Evolutionary conservation across 2,113 vertebrate genomes (phyloP).

Genomic region (Progne subis): DNA sequence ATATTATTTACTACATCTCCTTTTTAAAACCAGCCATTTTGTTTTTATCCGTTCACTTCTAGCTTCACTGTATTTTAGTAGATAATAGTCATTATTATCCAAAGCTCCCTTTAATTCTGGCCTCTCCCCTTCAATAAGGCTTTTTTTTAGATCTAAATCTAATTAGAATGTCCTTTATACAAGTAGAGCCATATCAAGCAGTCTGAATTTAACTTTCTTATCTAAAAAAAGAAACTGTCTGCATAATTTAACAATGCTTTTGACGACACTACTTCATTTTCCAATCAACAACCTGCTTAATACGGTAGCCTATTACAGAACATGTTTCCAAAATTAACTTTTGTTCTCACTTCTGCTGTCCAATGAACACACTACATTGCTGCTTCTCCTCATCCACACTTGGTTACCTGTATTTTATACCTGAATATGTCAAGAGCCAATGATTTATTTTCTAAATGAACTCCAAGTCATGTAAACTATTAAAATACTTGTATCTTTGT

Average conservation of each 20-base stretch:
- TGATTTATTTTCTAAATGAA: not conserved
- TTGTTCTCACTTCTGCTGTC: not conserved
- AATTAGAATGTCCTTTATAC: not conserved
- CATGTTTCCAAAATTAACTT: not conserved
- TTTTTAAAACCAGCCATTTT: not conserved
- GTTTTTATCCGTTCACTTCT: not conserved
- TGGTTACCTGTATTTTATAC: not conserved
- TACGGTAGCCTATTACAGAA: not conserved
- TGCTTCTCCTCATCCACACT: not conserved
- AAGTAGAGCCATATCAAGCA: not conserved
- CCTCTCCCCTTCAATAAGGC: not conserved
- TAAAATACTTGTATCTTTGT: not conserved
- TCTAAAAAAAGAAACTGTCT: not conserved
- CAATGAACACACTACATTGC: rapidly evolving
- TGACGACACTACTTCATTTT: not conserved
- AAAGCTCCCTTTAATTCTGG: not conserved
- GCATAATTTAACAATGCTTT: slow-evolving; percentile 1
- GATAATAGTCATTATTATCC: not conserved
- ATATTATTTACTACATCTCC: not conserved
- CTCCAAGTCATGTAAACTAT: not conserved
- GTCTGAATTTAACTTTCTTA: not conserved
- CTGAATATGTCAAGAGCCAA: not conserved
- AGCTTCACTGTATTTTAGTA: not conserved
- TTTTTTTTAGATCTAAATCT: not conserved
- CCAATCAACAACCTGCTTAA: not conserved